A percentile compares a stretch with the other conserved stretches of the same genome.
These are phyloP conservation scores for Brenthis ino DNA, from an alignment of 2,888 invertebrate species.

Conservation along the genomic window DNA sequence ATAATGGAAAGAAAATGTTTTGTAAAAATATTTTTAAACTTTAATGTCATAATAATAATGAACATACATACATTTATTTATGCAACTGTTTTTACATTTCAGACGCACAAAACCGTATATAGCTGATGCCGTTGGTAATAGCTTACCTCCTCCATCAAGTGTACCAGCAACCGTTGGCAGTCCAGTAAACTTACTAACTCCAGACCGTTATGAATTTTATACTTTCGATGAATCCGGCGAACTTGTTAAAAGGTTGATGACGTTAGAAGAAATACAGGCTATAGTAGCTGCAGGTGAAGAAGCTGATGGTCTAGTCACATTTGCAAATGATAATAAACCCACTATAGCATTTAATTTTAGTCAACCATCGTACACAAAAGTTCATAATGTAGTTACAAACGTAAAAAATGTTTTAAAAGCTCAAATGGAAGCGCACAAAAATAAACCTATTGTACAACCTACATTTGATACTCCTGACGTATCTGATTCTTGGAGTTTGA, in stretches of 20 bases:
- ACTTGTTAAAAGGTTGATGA: conserved; percentile 91
- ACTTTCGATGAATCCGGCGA: conserved; percentile 93
- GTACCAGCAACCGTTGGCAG: conserved; percentile 86
- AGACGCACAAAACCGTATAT: conserved; percentile 81
- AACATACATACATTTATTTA: background rate
- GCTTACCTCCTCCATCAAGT: conserved; percentile 84
- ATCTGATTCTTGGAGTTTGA: conserved; percentile 90
- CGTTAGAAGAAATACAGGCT: conserved; percentile 91
- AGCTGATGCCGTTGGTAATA: conserved; percentile 86
- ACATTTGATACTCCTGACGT: conserved; percentile 88
- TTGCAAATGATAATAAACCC: conserved; percentile 75
- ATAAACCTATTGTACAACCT: conserved; percentile 65
- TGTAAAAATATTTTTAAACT: no score
- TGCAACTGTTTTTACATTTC: conserved; percentile 47
- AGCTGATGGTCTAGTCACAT: conserved; percentile 80
- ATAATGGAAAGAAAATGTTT: no score
- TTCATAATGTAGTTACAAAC: conserved; percentile 90
- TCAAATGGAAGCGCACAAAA: conserved; percentile 87
- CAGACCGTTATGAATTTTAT: conserved; percentile 93
- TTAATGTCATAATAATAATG: no score
- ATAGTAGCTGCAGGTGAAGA: conserved; percentile 92
- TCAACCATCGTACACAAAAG: conserved; percentile 84
- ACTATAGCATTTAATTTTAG: conserved; percentile 74
- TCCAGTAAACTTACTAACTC: conserved; percentile 89
- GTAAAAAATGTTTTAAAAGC: conserved; percentile 92